Evolutionary conservation across 2,113 vertebrate species (phyloP), one percentile per base, ranked within the genome.

Genomic region (Proteles cristata): DNA sequence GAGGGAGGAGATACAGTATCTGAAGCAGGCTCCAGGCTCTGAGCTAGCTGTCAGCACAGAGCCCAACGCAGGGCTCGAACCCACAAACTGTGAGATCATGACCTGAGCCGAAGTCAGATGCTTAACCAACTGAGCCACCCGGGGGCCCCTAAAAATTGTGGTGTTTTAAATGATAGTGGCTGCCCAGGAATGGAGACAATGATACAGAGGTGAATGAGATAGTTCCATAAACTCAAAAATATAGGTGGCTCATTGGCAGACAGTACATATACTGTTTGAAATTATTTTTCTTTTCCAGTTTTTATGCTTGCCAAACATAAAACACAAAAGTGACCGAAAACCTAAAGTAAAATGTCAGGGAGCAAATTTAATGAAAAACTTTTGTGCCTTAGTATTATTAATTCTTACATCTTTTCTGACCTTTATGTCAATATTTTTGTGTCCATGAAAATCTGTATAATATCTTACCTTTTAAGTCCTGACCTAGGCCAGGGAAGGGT

Each of bases 261-360:
- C 19, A 61, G 48, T 61, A 58, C 25, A 85, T 33, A 9, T 55
- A 85, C 43, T 74, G 65, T 45, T 93, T 81, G 43, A 43, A 61
- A 87, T 93, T 94, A 76, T 76, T 92, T 86, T 97, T 81, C n/a
- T 89, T 68, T 28, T 88, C 4, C 53, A 83, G 25, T 88, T 94
- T 85, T 63, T 81, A 16, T 90, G 25, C 83, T 83, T 92, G 25
- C 61, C 43, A 73, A 53, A 39, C 58, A 86, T 55, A 48, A 39
- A 39, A 39, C 39, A 28, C 69, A 85, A 77, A 88, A 94, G 71
- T 86, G 84, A 76, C 77, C 28, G n/a, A 39, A 93, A n/a, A 93
- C 4, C 43, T 86, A 89, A 86, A 86, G 88, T 66, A 66, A 94
- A 94, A 82, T 89, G n/a, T 76, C 69, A 96, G 43, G 11, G 65